Evolutionary conservation across 2,888 invertebrate genomes (phyloP), one percentile per base, ranked within the genome.

Genomic region (Dasypogon diadema): DNA sequence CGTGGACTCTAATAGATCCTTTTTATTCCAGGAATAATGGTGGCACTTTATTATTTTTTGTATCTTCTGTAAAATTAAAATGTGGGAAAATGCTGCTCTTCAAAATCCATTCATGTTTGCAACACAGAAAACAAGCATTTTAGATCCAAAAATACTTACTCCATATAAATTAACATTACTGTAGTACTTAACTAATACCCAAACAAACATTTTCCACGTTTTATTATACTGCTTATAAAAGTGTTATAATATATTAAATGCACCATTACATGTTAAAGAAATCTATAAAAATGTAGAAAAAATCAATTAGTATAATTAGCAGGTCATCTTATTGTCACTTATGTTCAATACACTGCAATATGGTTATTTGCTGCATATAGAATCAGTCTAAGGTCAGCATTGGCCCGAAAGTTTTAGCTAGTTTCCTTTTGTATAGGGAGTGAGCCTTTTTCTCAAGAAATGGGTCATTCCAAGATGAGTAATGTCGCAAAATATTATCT

Each of bases 401-500:
- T n/a, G 51, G 30, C 14, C 54, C 54, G n/a, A 70, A 54, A 10
- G 54, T 34, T 21, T 70, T 70, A 12, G 24, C 46, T 54, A 70
- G 10, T 16, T 70, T 70, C n/a, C 54, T 51, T 21, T 37, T 70
- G 54, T 70, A 70, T 30, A 70, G 24, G 8, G 70, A 26, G 14
- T 70, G 70, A 3, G 70, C 70, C 34, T 70, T 70, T 34, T 70
- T 70, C 21, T 70, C 70, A 24, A 75, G 22, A 37, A 70, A 75
- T 21, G 78, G 78, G 26, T 77, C 75, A 68, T 79, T 74, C 79
- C 79, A 79, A 30, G 77, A 74, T 26, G 79, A 77, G 63, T 79
- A 79, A 56, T 78, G 76, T 21, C 77, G 58, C 8, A 79, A 76
- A 14, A 78, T 51, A 22, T 78, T 79, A 68, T 78, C 77, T 77